Conservation (phyloP, 2,888 invertebrate genomes). For the Drepana falcataria region DNA sequence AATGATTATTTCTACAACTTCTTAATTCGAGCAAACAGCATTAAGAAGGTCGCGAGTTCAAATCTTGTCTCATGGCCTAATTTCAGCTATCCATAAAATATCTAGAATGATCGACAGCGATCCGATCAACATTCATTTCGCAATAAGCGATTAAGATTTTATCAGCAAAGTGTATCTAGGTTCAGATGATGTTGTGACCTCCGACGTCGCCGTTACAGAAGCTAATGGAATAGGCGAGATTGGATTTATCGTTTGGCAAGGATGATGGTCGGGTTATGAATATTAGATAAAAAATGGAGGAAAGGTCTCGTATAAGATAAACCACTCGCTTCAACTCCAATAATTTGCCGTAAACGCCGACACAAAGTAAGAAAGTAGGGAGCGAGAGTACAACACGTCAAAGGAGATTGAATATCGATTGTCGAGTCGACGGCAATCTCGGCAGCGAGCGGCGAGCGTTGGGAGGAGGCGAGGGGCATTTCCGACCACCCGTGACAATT, state of each 20-base stretch:
- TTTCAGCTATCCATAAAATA: background rate
- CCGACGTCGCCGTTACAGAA: conserved; percentile 5
- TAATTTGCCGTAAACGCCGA: conserved; percentile 63
- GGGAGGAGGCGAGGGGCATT: conserved; percentile 35
- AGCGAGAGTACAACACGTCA: conserved; percentile 70
- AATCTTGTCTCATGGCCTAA: too few relatives aligned
- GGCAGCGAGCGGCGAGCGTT: conserved; percentile 21
- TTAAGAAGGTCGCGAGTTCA: too few relatives aligned
- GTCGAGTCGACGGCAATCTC: conserved; percentile 70
- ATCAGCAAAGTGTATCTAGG: conserved; percentile 15
- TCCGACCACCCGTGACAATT: conserved; percentile 72
- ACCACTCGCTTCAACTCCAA: conserved; percentile 51
- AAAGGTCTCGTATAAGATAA: conserved; percentile 42
- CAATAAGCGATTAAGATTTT: conserved; percentile 19
- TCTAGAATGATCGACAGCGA: background rate
- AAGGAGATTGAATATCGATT: conserved; percentile 79
- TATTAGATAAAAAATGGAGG: conserved; percentile 27
- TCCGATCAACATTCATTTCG: conserved; percentile 5
- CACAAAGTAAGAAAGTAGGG: conserved; percentile 70
- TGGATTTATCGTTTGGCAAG: conserved; percentile 1
- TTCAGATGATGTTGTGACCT: conserved; percentile 13
- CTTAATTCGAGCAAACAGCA: too few relatives aligned
- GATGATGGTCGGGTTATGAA: conserved; percentile 15
- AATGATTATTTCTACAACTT: too few relatives aligned
- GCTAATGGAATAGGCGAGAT: conserved; percentile 6